These are phyloP conservation scores for Hirtodrosophila trivittata DNA, from an alignment of 2,888 invertebrate species.

Conservation along the genomic window DNA sequence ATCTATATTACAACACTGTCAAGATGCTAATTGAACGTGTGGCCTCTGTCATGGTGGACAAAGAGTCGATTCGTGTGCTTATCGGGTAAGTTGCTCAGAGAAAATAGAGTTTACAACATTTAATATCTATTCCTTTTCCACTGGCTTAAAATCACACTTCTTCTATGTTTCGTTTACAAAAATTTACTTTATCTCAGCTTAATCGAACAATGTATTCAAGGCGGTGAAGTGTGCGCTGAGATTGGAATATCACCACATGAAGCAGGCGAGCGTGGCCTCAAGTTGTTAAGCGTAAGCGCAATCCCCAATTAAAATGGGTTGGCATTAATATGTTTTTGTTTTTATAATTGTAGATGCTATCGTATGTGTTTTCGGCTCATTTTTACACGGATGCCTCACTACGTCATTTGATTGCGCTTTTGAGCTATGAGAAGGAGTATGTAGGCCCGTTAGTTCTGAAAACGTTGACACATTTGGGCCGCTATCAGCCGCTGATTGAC, in stretches of 20 bases:
- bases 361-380: constrained; percentile 96
- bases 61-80: constrained; percentile 91
- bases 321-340: not conserved
- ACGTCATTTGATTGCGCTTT: constrained; percentile 89
- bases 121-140: too few species aligned
- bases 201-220: constrained; percentile 89
- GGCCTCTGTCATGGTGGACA: constrained; percentile 98
- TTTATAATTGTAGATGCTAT: constrained; percentile 85
- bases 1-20: constrained; percentile 97
- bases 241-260: constrained; percentile 91
- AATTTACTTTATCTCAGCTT: constrained; percentile 61
- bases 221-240: constrained; percentile 88
- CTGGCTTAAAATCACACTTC: constrained; percentile 35
- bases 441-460: constrained; percentile 92
- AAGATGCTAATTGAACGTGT: constrained; percentile 97
- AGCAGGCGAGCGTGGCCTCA: constrained; percentile 94
- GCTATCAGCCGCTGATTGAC: constrained; percentile 90
- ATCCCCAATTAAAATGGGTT: not conserved
- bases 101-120: too few species aligned
- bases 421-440: constrained; percentile 88
- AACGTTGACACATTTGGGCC: constrained; percentile 93
- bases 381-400: constrained; percentile 94
- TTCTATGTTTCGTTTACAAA: not conserved
- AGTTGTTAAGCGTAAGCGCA: constrained; percentile 89
- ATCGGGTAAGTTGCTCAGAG: constrained; percentile 85